phyloP scores from a whole-genome alignment of 1,140 invertebrate genomes.

The Grapholita molesta region DNA sequence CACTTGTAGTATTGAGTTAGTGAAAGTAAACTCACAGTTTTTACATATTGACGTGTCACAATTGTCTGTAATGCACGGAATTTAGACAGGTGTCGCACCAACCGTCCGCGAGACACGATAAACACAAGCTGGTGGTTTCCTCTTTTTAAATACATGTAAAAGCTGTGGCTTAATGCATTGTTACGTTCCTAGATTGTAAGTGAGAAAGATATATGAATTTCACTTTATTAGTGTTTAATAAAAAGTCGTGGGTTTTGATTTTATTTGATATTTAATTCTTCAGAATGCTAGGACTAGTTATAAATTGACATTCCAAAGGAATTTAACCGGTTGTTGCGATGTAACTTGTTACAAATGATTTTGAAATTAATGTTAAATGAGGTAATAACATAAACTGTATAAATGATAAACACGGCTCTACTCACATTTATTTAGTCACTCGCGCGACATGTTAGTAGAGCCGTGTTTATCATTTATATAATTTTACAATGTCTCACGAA shows the following conservation, averaged over 20 bases:
- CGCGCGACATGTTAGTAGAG: too few species aligned
- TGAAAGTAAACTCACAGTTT: conserved; percentile 42
- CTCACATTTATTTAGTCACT: too few species aligned
- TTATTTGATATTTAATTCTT: neutral
- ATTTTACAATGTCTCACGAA: too few species aligned
- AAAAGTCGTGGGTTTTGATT: conserved; percentile 1
- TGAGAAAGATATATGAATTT: conserved; percentile 29
- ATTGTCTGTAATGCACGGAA: conserved; percentile 30
- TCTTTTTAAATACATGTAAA: conserved; percentile 39
- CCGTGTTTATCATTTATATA: neutral
- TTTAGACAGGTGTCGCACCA: conserved; percentile 23
- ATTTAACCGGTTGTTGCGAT: neutral
- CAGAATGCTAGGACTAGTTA: neutral
- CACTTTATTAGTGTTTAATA: neutral
- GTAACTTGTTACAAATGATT: neutral
- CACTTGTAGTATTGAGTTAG: neutral
- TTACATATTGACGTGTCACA: conserved; percentile 45
- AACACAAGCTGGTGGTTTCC: neutral
- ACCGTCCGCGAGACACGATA: neutral
- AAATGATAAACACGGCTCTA: too few species aligned
- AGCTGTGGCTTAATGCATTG: conserved; percentile 48
- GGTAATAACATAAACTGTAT: too few species aligned
- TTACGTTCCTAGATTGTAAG: conserved; percentile 43
- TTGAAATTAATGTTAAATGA: neutral
- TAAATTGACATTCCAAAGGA: conserved; percentile 2